Conservation (phyloP, 1,140 invertebrate species). For the Chironomus striatipennis region DNA sequence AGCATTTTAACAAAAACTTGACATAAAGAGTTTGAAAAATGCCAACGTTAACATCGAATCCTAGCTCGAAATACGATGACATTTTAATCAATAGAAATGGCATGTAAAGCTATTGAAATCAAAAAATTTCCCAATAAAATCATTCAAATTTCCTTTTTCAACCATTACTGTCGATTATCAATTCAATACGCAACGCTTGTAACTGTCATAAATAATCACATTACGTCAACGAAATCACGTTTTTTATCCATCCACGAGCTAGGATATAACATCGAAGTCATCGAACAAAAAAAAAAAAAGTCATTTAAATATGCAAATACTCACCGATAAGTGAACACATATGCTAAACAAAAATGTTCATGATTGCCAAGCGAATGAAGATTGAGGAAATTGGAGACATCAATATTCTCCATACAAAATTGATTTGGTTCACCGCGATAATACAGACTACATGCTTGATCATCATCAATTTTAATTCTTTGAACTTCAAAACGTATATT, state of each 20-base stretch:
- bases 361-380: slow-evolving; percentile 95
- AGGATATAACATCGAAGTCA: background rate
- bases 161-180: too few relatives aligned
- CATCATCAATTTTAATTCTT: slow-evolving; percentile 73
- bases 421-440: slow-evolving; percentile 70
- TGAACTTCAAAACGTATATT: slow-evolving; percentile 89
- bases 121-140: too few relatives aligned
- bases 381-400: slow-evolving; percentile 98
- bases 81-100: too few relatives aligned
- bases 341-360: slow-evolving; percentile 96
- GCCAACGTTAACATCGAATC: background rate
- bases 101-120: too few relatives aligned
- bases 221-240: slow-evolving; percentile 38
- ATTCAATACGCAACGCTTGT: too few relatives aligned
- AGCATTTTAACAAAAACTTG: too few relatives aligned
- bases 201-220: slow-evolving; percentile 27
- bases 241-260: too few relatives aligned
- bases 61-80: too few relatives aligned
- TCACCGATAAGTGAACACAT: slow-evolving; percentile 89
- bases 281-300: background rate
- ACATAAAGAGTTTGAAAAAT: background rate
- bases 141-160: too few relatives aligned
- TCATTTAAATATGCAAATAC: slow-evolving; percentile 21
- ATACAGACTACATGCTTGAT: slow-evolving; percentile 60
- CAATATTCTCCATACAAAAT: slow-evolving; percentile 96